Evolutionary conservation across 2,113 vertebrate species (phyloP), one percentile per base, ranked within the genome.

Genomic region (Athene cunicularia): DNA sequence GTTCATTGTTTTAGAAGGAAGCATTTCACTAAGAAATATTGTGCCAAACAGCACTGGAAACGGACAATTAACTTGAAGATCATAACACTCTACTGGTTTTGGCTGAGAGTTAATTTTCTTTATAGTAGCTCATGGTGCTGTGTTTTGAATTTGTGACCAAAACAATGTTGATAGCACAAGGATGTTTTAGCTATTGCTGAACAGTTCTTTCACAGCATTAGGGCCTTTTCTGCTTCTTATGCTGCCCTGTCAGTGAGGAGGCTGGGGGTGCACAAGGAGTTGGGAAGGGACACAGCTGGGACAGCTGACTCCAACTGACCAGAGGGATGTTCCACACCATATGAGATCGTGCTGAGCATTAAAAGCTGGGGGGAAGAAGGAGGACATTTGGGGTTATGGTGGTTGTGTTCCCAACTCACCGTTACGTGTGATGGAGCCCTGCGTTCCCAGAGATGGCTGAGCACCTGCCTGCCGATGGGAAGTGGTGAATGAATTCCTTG

Each of bases 361-460:
- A 62, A 53, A 39, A 2, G 33, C 53, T 23, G 27, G 16, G 27
- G 16, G 22, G 12, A 43, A 75, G 27, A 45, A 53, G 13, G 9
- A 11, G 1, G 21, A 35, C 3, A 3, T 77, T 53, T 1, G 0
- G 21, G 56, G 18, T 28, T 23, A 58, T 9, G 50, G 13, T 2
- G 0, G 43, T 53, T 41, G 8, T 49, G 32, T 74, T 80, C 39
- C 53, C 16, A 55, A 53, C 28, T 80, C 12, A 30, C 22, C 5
- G 1, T 22, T 72, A 43, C 0, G 0, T 0, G 1, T 22, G 28
- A 13, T 23, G 13, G 45, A 84, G 21, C 11, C 22, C 12, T 11
- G 15, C 3, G 73, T 26, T 74, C 11, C 21, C 21, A 11, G 43
- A 19, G 12, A 12, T 62, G 41, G 28, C 28, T 83, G 37, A 53